Conservation (phyloP, 1,140 invertebrate species). For the Camponotus floridanus region DNA sequence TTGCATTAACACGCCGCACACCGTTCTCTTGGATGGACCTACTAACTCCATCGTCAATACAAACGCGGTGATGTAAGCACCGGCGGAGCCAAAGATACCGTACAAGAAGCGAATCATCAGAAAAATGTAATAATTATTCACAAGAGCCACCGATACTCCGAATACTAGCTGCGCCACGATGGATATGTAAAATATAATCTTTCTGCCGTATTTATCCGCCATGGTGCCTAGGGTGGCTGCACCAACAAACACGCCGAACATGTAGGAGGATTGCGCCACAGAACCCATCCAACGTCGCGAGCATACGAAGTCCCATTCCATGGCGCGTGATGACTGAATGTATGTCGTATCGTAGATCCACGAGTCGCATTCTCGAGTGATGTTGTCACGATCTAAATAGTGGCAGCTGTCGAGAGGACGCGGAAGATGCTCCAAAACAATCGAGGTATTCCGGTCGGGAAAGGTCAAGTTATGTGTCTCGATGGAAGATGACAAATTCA, state of each 20-base stretch:
- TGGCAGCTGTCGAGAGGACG: conserved; percentile 88
- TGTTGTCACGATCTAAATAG: conserved; percentile 83
- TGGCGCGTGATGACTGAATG: conserved; percentile 90
- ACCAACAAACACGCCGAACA: conserved; percentile 96
- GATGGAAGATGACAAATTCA: neutral
- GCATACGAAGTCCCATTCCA: conserved; percentile 96
- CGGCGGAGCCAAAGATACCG: conserved; percentile 94
- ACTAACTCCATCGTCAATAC: conserved; percentile 96
- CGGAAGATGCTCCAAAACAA: neutral
- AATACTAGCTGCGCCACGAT: conserved; percentile 90
- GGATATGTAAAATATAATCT: conserved; percentile 92
- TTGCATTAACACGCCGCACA: conserved; percentile 94
- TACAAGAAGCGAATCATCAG: conserved; percentile 90
- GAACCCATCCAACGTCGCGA: conserved; percentile 93
- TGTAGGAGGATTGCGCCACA: conserved; percentile 92
- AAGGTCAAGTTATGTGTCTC: neutral
- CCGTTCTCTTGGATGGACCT: conserved; percentile 92
- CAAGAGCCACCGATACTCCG: conserved; percentile 91
- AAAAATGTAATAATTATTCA: conserved; percentile 91
- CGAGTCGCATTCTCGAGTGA: conserved; percentile 86
- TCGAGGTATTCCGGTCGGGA: neutral
- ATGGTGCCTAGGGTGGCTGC: conserved; percentile 94
- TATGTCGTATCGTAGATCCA: conserved; percentile 92
- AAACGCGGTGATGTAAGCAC: conserved; percentile 94
- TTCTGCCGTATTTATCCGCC: conserved; percentile 95